Conservation (phyloP, 2,113 vertebrate species). For the Dromas ardeola region DNA sequence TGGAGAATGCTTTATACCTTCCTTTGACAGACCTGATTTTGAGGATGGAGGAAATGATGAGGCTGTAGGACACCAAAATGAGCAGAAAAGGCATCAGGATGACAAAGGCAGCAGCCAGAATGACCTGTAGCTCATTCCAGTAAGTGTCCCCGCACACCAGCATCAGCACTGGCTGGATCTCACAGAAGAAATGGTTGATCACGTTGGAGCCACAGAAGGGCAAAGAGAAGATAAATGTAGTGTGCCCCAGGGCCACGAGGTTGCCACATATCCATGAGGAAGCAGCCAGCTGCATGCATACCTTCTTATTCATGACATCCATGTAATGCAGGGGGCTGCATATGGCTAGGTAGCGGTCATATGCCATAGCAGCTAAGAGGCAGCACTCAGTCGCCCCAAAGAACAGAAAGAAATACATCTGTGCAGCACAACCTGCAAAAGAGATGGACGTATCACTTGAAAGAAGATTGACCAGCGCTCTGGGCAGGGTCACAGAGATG, state of each 20-base stretch:
- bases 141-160: constrained; percentile 6
- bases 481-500: neutral
- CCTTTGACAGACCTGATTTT: neutral
- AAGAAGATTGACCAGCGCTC: neutral
- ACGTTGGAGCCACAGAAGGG: neutral
- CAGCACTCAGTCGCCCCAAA: constrained; percentile 12
- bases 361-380: constrained; percentile 30
- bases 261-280: neutral
- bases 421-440: neutral
- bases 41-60: neutral
- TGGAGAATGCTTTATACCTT: constrained; percentile 19
- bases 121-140: constrained; percentile 32
- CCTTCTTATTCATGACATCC: neutral
- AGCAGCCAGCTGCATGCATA: neutral
- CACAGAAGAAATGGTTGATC: constrained; percentile 45
- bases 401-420: constrained; percentile 49
- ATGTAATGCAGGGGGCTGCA: constrained; percentile 4
- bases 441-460: neutral
- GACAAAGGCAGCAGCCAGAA: constrained; percentile 2
- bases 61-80: constrained; percentile 1
- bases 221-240: constrained; percentile 33
- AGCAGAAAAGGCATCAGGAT: constrained; percentile 26
- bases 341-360: neutral
- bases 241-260: neutral
- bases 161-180: constrained; percentile 10